Conservation (phyloP, 2,797 vertebrate genomes). For the Thripadectes ignobilis region DNA sequence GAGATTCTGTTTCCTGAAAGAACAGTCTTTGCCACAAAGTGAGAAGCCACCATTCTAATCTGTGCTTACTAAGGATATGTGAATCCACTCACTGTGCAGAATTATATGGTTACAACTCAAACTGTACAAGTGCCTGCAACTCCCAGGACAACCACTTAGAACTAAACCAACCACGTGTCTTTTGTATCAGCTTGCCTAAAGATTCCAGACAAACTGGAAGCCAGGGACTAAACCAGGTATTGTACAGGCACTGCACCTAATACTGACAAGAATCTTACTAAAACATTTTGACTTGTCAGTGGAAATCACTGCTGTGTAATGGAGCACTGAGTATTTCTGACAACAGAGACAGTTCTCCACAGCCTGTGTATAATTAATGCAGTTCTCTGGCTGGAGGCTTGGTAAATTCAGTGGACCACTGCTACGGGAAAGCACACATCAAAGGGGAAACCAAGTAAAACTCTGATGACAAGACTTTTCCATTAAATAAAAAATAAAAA, state of each 20-base stretch:
- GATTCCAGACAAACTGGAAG: slow-evolving; percentile 8
- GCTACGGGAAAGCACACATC: background rate
- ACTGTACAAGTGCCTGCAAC: background rate
- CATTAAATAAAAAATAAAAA: background rate
- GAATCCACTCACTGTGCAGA: background rate
- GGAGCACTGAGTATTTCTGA: background rate
- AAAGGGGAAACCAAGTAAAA: background rate
- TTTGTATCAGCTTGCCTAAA: background rate
- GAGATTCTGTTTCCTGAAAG: slow-evolving; percentile 1
- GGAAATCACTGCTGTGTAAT: slow-evolving; percentile 1
- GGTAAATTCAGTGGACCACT: background rate
- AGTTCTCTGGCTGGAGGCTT: background rate
- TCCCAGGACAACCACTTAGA: background rate
- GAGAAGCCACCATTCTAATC: background rate
- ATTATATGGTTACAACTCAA: background rate
- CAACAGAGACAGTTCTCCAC: background rate
- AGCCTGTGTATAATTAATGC: background rate
- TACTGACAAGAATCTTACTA: background rate
- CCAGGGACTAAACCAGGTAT: background rate
- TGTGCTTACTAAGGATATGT: background rate
- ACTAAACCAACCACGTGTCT: background rate
- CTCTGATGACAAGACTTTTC: background rate
- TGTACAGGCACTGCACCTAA: background rate
- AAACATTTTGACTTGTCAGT: background rate
- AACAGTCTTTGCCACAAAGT: background rate